These are phyloP conservation scores for Antheraea assamensis DNA, from an alignment of 2,888 invertebrate genomes.

Conservation along the genomic window DNA sequence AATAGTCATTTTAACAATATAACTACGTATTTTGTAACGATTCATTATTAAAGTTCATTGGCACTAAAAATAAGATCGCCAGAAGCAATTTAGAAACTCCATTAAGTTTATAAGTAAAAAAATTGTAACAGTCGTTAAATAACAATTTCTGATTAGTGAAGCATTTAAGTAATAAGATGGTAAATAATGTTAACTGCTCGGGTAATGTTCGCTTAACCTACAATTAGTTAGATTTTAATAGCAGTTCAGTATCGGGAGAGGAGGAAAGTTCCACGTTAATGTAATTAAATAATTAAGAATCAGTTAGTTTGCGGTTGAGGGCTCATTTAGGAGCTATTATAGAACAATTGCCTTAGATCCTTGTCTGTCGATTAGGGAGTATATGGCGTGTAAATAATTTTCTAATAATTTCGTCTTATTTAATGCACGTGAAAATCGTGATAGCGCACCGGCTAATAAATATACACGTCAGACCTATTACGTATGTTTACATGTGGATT, in stretches of 20 bases:
- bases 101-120: slow-evolving; percentile 26
- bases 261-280: slow-evolving; percentile 62
- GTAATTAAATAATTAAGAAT: slow-evolving; percentile 69
- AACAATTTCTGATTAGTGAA: slow-evolving; percentile 29
- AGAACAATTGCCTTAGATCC: slow-evolving; percentile 32
- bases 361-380: slow-evolving; percentile 31
- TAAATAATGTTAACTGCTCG: slow-evolving; percentile 46
- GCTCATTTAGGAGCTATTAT: slow-evolving; percentile 59
- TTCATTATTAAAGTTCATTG: slow-evolving; percentile 26
- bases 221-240: slow-evolving; percentile 66
- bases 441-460: background rate
- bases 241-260: slow-evolving; percentile 44
- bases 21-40: background rate
- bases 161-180: slow-evolving; percentile 34
- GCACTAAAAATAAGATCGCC: slow-evolving; percentile 30
- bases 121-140: slow-evolving; percentile 24
- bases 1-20: background rate
- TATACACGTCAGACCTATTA: background rate
- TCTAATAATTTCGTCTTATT: background rate
- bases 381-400: slow-evolving; percentile 19
- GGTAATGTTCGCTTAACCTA: slow-evolving; percentile 59
- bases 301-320: slow-evolving; percentile 61
- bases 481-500: background rate
- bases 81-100: slow-evolving; percentile 23
- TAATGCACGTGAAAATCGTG: background rate